Base-by-base conservation (phyloP, 1,140 invertebrate genomes). In the Drosophila littoralis region DNA sequence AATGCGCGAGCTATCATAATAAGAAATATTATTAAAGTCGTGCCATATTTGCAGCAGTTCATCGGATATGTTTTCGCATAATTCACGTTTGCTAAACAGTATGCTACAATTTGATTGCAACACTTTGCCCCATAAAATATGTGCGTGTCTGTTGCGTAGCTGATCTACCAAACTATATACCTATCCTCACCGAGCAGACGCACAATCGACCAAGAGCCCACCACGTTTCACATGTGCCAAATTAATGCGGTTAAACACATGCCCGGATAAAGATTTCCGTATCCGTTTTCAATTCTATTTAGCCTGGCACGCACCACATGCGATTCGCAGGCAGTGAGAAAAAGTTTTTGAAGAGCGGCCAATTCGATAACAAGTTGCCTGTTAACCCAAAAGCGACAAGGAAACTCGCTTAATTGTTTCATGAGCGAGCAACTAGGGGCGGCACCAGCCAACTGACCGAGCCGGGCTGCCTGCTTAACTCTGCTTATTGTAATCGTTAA, bases 381-480 rank as follows among this genome's bases (percentile, higher is more conserved):
- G 58, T 40, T 64, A 63, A 67, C 60, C 57, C 58, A n/a, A 10
- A 40, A 35, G 33, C 48, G 59, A 88, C 77, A 88, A 69, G 77
- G 51, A 88, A 83, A 83, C 69, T 77, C 76, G 80, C 72, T 77
- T 88, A 88, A 83, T 88, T 88, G 79, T 79, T 75, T 68, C 70
- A 70, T 60, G 32, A 28, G 40, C 6, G 3, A 35, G 46, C 8
- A 42, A 15, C 46, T 15, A 22, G 17, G n/a, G n/a, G 40, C 57
- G n/a, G 10, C 10, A 22, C 13, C 22, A 12, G 28, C 32, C 36
- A 28, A 51, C 54, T 61, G 43, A 22, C 45, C 15, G n/a, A 35
- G n/a, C 12, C 7, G 13, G 45, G 22, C 13, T 5, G 10, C 17
- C 17, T 10, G 33, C 22, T 15, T 28, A 36, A 40, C 42, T n/a